phyloP scores from a whole-genome alignment of 2,797 vertebrate genomes.

The Epinephelus awoara region DNA sequence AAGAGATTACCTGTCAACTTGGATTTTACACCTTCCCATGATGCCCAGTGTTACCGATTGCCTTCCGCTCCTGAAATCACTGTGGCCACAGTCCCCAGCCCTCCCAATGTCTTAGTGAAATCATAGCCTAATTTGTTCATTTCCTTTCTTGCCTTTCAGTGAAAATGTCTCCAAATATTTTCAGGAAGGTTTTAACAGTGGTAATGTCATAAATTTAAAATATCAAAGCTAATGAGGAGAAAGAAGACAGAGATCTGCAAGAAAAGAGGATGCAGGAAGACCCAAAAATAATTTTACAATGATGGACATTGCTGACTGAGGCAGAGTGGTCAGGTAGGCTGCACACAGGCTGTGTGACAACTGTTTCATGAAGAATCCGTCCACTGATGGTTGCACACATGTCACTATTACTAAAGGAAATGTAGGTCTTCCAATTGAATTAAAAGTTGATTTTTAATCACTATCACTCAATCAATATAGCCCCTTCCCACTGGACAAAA shows the following conservation, averaged over 20 bases:
- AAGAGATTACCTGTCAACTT: slow-evolving; percentile 7
- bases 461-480: too few species aligned
- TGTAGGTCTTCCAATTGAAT: not conserved
- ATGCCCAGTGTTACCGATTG: not conserved
- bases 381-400: not conserved
- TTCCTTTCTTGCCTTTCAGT: not conserved
- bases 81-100: not conserved
- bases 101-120: not conserved
- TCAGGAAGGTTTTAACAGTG: not conserved
- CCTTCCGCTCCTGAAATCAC: not conserved
- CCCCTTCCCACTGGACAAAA: too few species aligned
- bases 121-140: not conserved
- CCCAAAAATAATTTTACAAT: not conserved
- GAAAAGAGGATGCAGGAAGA: slow-evolving; percentile 1
- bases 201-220: slow-evolving; percentile 15
- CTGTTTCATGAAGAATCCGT: too few species aligned
- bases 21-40: slow-evolving; percentile 9
- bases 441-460: too few species aligned
- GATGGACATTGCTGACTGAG: not conserved
- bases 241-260: slow-evolving; percentile 11
- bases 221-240: slow-evolving; percentile 29
- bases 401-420: not conserved
- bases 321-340: not conserved
- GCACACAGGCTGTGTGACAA: not conserved
- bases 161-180: slow-evolving; percentile 13